Conservation (phyloP, 2,113 vertebrate species). For the Petrocephalus zakoni region DNA sequence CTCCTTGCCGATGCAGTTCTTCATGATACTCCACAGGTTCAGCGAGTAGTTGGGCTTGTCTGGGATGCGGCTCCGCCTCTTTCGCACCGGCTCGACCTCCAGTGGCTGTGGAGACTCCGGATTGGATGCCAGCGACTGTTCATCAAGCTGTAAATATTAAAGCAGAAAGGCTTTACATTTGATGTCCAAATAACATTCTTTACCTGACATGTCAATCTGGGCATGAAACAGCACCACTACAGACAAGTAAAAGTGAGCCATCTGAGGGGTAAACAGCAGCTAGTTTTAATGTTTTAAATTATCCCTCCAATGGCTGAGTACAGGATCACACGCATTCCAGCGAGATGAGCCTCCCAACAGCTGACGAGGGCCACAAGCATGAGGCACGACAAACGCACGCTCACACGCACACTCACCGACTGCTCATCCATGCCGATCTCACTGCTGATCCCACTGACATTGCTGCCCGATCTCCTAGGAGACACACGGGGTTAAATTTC, state of each 20-base stretch:
- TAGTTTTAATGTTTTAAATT: background rate
- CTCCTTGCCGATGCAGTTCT: slow-evolving; percentile 94
- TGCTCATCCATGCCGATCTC: slow-evolving; percentile 87
- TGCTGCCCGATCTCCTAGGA: slow-evolving; percentile 84
- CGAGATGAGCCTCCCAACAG: background rate
- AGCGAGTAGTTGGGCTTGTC: slow-evolving; percentile 94
- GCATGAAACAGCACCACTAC: background rate
- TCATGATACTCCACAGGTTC: slow-evolving; percentile 96
- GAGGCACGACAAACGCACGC: background rate
- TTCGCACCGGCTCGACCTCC: slow-evolving; percentile 63
- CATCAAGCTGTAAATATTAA: slow-evolving; percentile 72
- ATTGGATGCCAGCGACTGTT: slow-evolving; percentile 65
- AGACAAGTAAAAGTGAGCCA: background rate
- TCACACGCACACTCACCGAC: slow-evolving; percentile 56
- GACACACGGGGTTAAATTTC: slow-evolving; percentile 6
- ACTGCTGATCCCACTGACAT: slow-evolving; percentile 84
- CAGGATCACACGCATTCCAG: background rate
- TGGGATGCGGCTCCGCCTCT: slow-evolving; percentile 76
- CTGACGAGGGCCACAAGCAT: background rate
- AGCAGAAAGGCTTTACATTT: slow-evolving; percentile 18
- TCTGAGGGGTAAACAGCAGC: background rate
- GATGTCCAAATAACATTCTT: background rate
- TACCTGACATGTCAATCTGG: background rate
- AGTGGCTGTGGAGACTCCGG: slow-evolving; percentile 57
- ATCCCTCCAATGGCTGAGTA: background rate